A percentile compares a stretch with the other conserved stretches of the same genome.
phyloP scores from a whole-genome alignment of 92 coral and sea anemone species.

The Meandrina meandrites region DNA sequence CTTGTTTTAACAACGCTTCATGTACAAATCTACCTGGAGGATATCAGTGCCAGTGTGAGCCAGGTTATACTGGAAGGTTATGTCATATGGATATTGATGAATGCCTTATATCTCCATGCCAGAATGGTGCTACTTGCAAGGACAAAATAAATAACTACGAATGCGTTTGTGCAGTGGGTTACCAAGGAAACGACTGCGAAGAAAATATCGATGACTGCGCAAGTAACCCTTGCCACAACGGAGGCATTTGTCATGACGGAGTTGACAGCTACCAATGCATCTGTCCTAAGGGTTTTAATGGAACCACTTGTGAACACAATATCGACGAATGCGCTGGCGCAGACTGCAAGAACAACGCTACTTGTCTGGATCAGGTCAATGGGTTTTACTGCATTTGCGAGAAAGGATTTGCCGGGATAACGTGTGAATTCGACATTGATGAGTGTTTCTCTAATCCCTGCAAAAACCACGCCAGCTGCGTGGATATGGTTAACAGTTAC shows the following conservation, averaged over 20 bases:
- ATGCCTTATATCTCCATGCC: constrained; percentile 54
- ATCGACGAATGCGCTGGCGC: constrained; percentile 66
- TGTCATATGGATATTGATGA: constrained; percentile 73
- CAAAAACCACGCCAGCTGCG: constrained; percentile 23
- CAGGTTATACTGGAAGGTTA: too few species aligned
- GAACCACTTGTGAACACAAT: constrained; percentile 61
- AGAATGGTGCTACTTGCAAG: constrained; percentile 64
- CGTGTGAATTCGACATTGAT: constrained; percentile 45
- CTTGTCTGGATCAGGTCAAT: constrained; percentile 35
- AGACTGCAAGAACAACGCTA: constrained; percentile 65
- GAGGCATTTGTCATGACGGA: constrained; percentile 71
- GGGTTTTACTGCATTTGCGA: too few species aligned
- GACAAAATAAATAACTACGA: too few species aligned
- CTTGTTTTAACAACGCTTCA: constrained; percentile 66
- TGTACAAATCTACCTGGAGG: constrained; percentile 60
- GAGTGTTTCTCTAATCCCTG: constrained; percentile 54
- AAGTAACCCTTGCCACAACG: constrained; percentile 57
- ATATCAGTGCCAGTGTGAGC: constrained; percentile 54
- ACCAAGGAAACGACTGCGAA: too few species aligned
- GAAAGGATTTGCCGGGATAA: constrained; percentile 68
- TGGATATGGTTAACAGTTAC: constrained; percentile 4
- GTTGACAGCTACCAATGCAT: constrained; percentile 64
- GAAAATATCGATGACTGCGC: too few species aligned
- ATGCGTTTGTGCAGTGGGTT: too few species aligned
- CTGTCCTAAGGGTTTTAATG: constrained; percentile 77